Evolutionary conservation across 2,888 invertebrate genomes (phyloP), one percentile per base, ranked within the genome.

Genomic region (Pristionchus japonicus): DNA sequence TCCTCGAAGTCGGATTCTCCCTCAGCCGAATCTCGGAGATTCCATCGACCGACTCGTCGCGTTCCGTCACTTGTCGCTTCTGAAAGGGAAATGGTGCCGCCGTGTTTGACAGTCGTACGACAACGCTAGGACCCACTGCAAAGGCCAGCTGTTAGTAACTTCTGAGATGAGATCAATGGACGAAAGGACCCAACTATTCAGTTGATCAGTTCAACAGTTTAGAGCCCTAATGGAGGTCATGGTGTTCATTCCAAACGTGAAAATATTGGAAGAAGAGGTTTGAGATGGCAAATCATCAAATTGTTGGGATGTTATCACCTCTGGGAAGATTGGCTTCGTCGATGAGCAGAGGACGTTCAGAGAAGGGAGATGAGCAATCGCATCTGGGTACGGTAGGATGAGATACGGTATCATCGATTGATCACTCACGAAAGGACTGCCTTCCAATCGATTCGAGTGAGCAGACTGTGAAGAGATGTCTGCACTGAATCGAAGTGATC

Each of bases 1-100:
- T 85, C 85, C 15, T 85, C 85, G 47, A 85, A 64, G 64, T 85
- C 85, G 7, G 85, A 85, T n/a, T 85, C 85, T 85, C 85, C 85
- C 20, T 85, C 85, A n/a, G 85, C 85, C 6, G 61, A 64, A 40
- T 85, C 85, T 4, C 85, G 37, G 1, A 85, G 64, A 57, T 61
- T 85, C 85, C 85, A 85, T 37, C 85, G 23, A n/a, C 85, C 85
- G 1, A 85, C 85, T 40, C 64, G 37, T 20, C 85, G 23, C 40
- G 27, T 40, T 37, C 85, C 85, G n/a, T 85, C 49, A 17, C 31
- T 34, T 9, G 82, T 52, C 6, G 49, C 34, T 27, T 34, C 52
- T 49, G 52, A 80, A n/a, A 17, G n/a, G n/a, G n/a, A n/a, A n/a
- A n/a, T n/a, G n/a, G n/a, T n/a, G n/a, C n/a, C n/a, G n/a, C n/a